A percentile compares a stretch with the other conserved stretches of the same genome.
Evolutionary conservation across 1,140 invertebrate genomes (phyloP).

Genomic region (Zaprionus ghesquierei): DNA sequence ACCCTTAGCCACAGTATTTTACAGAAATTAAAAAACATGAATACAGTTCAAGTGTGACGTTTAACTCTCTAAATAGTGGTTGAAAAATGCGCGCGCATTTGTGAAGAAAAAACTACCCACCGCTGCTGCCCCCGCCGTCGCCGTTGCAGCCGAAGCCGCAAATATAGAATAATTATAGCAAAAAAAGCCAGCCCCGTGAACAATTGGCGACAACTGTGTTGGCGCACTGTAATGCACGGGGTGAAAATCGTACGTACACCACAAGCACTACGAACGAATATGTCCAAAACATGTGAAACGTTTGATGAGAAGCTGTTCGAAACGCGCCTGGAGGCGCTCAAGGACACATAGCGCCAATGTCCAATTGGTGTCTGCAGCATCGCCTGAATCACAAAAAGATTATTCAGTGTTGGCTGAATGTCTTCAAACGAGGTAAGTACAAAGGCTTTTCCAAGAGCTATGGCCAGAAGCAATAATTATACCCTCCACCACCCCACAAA

Average conservation of each 20-base stretch:
- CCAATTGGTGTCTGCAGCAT: conserved; percentile 94
- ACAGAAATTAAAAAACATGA: conserved; percentile 22
- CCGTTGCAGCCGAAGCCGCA: background rate
- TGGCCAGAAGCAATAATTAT: background rate
- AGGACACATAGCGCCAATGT: conserved; percentile 94
- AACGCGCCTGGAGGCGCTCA: conserved; percentile 90
- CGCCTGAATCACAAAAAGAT: conserved; percentile 93
- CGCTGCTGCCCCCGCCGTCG: background rate
- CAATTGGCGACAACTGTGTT: conserved; percentile 5
- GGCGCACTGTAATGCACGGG: conserved; percentile 32
- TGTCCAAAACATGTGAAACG: conserved; percentile 66
- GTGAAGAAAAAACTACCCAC: conserved; percentile 25
- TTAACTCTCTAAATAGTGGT: conserved; percentile 12
- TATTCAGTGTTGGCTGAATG: conserved; percentile 93
- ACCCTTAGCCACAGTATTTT: background rate
- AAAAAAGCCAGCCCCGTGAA: conserved; percentile 1
- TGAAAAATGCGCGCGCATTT: conserved; percentile 50
- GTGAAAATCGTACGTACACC: background rate
- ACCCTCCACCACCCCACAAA: no score
- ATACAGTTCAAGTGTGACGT: background rate
- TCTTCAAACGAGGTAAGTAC: conserved; percentile 91
- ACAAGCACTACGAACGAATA: background rate
- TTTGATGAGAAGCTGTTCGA: conserved; percentile 92
- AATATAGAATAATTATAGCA: conserved; percentile 9
- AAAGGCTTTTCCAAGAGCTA: no score